A percentile compares a stretch with the other conserved stretches of the same genome.
These are phyloP conservation scores for Helobdella robusta DNA, from an alignment of 2,888 invertebrate species.

Conservation along the genomic window DNA sequence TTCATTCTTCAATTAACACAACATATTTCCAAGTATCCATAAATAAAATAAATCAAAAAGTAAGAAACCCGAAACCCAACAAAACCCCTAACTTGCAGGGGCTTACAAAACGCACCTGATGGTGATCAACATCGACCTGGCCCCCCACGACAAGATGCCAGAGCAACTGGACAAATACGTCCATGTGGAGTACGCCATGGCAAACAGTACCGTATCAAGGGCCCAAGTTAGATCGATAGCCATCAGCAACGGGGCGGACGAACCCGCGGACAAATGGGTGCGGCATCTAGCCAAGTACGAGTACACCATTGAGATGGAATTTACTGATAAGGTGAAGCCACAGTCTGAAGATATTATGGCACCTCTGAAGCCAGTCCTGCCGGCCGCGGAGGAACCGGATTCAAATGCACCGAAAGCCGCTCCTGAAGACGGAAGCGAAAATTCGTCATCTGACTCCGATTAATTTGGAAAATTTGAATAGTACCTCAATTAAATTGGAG, in stretches of 20 bases:
- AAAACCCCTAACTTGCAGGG: too few relatives aligned
- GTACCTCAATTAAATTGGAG: too few relatives aligned
- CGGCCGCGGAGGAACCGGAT: slow-evolving; percentile 15
- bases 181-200: slow-evolving; percentile 95
- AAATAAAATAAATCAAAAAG: neutral
- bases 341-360: slow-evolving; percentile 26
- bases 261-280: slow-evolving; percentile 95
- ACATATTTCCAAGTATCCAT: neutral
- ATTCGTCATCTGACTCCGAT: slow-evolving; percentile 25
- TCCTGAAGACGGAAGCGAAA: slow-evolving; percentile 25
- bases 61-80: neutral
- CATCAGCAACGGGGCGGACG: slow-evolving; percentile 49
- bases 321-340: slow-evolving; percentile 30
- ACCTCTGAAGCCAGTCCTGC: slow-evolving; percentile 10
- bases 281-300: slow-evolving; percentile 85
- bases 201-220: slow-evolving; percentile 70
- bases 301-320: slow-evolving; percentile 45
- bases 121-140: slow-evolving; percentile 84
- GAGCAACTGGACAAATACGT: slow-evolving; percentile 78
- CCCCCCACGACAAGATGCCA: slow-evolving; percentile 93
- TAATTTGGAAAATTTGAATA: neutral
- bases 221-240: slow-evolving; percentile 80
- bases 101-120: slow-evolving; percentile 96
- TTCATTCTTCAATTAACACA: neutral
- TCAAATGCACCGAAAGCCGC: slow-evolving; percentile 19